phyloP scores from a whole-genome alignment of 2,888 invertebrate species.

The Clostera curtula region DNA sequence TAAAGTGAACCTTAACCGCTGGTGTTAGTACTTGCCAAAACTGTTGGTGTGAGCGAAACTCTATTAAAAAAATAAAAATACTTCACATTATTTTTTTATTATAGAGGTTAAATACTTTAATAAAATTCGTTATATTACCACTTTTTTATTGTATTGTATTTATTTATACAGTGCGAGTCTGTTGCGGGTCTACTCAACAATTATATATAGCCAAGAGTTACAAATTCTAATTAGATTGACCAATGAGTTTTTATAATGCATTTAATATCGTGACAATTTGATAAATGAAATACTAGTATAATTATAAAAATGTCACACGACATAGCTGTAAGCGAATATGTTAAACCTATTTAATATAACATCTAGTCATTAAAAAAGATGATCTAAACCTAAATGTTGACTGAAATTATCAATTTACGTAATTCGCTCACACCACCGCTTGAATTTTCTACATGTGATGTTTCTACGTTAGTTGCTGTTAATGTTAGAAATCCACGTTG shows the following conservation, averaged over 20 bases:
- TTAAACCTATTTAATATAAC: conserved; percentile 19
- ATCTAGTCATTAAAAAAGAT: conserved; percentile 36
- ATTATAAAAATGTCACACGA: background rate
- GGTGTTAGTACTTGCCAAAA: conserved; percentile 50
- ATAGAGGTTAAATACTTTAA: too few species aligned
- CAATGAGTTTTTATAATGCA: too few species aligned
- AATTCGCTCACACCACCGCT: conserved; percentile 47
- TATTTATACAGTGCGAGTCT: too few species aligned
- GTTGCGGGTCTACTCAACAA: too few species aligned
- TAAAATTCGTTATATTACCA: too few species aligned
- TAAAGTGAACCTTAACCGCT: conserved; percentile 8
- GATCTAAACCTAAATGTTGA: conserved; percentile 20
- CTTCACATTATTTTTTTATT: too few species aligned
- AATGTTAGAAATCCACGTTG: conserved; percentile 59
- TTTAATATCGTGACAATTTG: too few species aligned
- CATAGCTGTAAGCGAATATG: background rate
- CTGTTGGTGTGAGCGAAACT: conserved; percentile 51
- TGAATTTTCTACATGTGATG: conserved; percentile 52
- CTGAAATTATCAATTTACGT: conserved; percentile 13
- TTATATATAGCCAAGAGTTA: too few species aligned
- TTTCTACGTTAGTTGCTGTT: conserved; percentile 51
- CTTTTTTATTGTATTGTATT: too few species aligned
- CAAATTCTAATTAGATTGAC: too few species aligned
- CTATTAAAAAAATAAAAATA: conserved; percentile 10
- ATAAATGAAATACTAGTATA: too few species aligned